Percentiles rank a stretch among this genome's conserved stretches.
Evolutionary conservation across 2,797 vertebrate species (phyloP).

Genomic region (Tinamus major): DNA sequence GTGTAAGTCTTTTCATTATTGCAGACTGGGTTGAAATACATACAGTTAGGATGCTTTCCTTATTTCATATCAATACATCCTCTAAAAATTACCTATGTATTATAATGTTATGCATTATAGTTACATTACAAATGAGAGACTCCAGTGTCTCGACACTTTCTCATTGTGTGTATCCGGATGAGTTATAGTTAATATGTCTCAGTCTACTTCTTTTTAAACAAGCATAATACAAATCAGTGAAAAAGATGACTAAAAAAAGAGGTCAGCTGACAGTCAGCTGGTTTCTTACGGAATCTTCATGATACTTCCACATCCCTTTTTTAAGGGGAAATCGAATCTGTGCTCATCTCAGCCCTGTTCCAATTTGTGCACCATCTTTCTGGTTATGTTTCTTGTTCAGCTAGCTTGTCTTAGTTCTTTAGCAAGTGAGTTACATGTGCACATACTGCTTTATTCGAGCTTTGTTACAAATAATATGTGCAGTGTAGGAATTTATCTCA

Average conservation of each 20-base stretch:
- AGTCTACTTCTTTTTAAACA: background rate
- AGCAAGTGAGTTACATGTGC: rapidly evolving
- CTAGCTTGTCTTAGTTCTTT: background rate
- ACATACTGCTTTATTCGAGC: background rate
- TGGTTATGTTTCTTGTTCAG: background rate
- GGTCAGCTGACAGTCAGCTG: background rate
- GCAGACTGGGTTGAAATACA: background rate
- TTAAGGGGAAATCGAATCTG: background rate
- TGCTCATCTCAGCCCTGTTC: background rate
- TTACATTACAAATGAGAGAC: background rate
- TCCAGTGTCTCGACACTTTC: rapidly evolving
- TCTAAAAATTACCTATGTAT: background rate
- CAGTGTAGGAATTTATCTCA: background rate
- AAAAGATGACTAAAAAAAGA: background rate
- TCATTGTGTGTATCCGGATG: background rate
- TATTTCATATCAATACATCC: rapidly evolving
- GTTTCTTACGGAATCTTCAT: background rate
- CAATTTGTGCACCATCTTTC: background rate
- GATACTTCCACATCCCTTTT: background rate
- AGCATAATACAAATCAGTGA: background rate
- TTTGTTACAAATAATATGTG: rapidly evolving
- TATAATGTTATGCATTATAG: no score
- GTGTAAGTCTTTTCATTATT: background rate
- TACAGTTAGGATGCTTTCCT: background rate
- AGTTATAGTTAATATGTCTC: background rate